Percentiles rank a stretch among this genome's conserved stretches.
Conservation (phyloP, 2,888 invertebrate species). For the Eupithecia insigniata region DNA sequence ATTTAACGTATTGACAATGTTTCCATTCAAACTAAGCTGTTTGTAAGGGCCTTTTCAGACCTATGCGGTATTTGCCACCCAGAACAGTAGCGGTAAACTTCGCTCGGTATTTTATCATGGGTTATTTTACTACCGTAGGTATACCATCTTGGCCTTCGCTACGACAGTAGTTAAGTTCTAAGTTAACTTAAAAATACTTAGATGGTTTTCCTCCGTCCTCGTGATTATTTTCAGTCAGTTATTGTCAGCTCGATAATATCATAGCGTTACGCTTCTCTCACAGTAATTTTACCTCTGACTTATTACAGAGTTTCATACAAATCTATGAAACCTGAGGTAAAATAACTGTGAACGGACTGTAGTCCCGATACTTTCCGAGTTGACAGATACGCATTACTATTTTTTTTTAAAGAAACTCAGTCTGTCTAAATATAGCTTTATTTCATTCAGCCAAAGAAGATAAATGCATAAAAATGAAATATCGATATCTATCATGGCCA, state of each 20-base stretch:
- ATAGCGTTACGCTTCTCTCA: no score
- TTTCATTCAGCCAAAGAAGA: neutral
- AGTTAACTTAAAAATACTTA: no score
- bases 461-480: neutral
- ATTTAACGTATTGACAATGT: slow-evolving; percentile 8
- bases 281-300: no score
- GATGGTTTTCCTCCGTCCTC: no score
- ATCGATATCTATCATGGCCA: neutral
- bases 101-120: neutral
- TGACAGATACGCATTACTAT: neutral
- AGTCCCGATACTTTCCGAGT: neutral
- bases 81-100: slow-evolving; percentile 1
- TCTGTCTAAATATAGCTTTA: neutral
- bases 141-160: no score
- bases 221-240: no score
- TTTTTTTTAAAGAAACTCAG: neutral
- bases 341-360: no score
- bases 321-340: no score
- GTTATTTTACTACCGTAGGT: neutral
- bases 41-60: neutral
- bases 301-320: no score
- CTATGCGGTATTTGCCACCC: neutral
- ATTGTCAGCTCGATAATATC: no score
- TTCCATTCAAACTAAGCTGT: neutral
- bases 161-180: no score